Evolutionary conservation across 1,140 invertebrate genomes (phyloP).

Genomic region (Drosophila eugracilis): DNA sequence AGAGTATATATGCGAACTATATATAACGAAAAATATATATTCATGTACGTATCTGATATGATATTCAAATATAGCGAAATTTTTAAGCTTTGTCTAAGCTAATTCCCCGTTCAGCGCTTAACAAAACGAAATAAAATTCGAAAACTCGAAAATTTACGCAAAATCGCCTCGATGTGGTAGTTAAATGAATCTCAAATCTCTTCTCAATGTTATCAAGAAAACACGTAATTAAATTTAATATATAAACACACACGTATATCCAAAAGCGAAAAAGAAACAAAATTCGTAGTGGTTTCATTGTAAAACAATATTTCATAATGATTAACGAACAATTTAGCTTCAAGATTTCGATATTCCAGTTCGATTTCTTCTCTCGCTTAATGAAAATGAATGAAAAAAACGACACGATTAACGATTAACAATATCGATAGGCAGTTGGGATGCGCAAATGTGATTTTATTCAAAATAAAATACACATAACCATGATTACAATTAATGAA

Average conservation of each 20-base stretch:
- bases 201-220: slow-evolving; percentile 75
- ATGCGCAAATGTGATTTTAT: slow-evolving; percentile 84
- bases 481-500: slow-evolving; percentile 72
- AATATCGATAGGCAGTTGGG: slow-evolving; percentile 48
- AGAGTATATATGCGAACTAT: slow-evolving; percentile 40
- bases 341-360: slow-evolving; percentile 48
- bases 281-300: slow-evolving; percentile 84
- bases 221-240: slow-evolving; percentile 59
- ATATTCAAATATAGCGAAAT: slow-evolving; percentile 75
- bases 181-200: slow-evolving; percentile 83
- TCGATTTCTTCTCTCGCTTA: slow-evolving; percentile 50
- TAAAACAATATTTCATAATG: slow-evolving; percentile 80
- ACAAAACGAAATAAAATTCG: slow-evolving; percentile 24
- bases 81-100: slow-evolving; percentile 72
- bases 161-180: slow-evolving; percentile 79
- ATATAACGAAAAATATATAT: slow-evolving; percentile 39
- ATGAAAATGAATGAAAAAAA: slow-evolving; percentile 16
- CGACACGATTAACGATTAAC: slow-evolving; percentile 35
- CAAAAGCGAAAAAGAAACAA: slow-evolving; percentile 53
- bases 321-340: slow-evolving; percentile 54
- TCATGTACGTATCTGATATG: slow-evolving; percentile 34
- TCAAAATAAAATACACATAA: slow-evolving; percentile 84
- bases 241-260: slow-evolving; percentile 40
- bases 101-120: slow-evolving; percentile 55
- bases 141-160: slow-evolving; percentile 45